Evolutionary conservation across 2,113 vertebrate species (phyloP).

Genomic region (Crotalus helleri): DNA sequence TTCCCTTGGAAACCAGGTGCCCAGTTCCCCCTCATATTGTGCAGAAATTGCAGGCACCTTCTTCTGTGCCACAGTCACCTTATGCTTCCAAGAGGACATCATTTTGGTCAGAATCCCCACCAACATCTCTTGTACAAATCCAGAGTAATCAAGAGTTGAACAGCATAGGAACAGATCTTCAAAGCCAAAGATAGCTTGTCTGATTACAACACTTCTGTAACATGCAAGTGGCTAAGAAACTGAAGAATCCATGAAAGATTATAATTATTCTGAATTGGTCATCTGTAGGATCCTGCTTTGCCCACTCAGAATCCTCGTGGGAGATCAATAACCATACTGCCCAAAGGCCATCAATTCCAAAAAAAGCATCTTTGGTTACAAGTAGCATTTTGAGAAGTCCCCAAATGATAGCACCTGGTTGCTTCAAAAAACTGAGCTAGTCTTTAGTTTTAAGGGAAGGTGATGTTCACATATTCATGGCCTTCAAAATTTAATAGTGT

Average conservation of each 20-base stretch:
- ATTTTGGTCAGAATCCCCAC: background rate
- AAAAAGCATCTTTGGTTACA: background rate
- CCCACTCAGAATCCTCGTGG: background rate
- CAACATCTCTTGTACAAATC: background rate
- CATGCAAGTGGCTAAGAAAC: too few relatives aligned
- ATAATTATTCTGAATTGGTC: background rate
- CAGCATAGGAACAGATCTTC: background rate
- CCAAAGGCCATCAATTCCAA: background rate
- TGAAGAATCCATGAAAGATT: background rate
- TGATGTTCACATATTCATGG: background rate
- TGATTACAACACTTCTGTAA: background rate
- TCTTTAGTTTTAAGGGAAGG: background rate
- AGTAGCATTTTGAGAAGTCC: too few relatives aligned
- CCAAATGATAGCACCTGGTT: background rate
- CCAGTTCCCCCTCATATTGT: background rate
- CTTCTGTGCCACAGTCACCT: background rate
- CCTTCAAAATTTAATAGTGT: background rate
- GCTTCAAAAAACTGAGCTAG: too few relatives aligned
- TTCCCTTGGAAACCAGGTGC: background rate
- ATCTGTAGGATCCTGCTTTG: background rate
- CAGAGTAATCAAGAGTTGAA: background rate
- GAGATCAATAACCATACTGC: background rate
- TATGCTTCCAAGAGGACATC: background rate
- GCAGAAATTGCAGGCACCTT: background rate
- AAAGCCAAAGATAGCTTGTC: background rate